Evolutionary conservation across 92 coral and sea anemone genomes (phyloP).

Genomic region (Plumapathes pennacea): DNA sequence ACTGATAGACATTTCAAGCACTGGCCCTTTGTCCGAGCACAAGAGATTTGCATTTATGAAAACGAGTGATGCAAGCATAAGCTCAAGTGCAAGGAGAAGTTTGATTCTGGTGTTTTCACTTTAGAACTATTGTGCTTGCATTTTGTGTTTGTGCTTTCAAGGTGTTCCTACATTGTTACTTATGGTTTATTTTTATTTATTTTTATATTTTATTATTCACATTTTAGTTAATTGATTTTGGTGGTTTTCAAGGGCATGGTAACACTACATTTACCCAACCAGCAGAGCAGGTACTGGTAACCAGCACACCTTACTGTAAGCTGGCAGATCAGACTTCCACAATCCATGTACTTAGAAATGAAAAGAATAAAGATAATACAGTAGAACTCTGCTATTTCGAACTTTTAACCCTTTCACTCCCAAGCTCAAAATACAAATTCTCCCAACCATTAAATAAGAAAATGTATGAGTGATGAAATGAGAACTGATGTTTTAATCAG

Average conservation of each 20-base stretch:
- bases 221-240: conserved; percentile 79
- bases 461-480: not conserved
- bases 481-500: too few species aligned
- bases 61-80: too few species aligned
- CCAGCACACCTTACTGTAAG: too few species aligned
- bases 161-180: conserved; percentile 1
- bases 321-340: too few species aligned
- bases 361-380: too few species aligned
- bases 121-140: not conserved
- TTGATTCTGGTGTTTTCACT: not conserved
- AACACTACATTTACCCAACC: conserved; percentile 54
- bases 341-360: too few species aligned
- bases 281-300: conserved; percentile 43
- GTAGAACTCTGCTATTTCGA: too few species aligned
- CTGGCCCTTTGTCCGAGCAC: too few species aligned
- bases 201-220: too few species aligned
- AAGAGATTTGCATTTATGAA: too few species aligned
- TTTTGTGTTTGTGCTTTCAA: conserved; percentile 5
- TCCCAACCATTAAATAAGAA: not conserved
- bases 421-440: conserved; percentile 20
- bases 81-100: conserved; percentile 1
- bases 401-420: too few species aligned
- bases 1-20: too few species aligned
- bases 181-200: conserved; percentile 4
- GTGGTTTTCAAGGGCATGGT: conserved; percentile 53